Evolutionary conservation across 2,113 vertebrate species (phyloP), one percentile per base, ranked within the genome.

Genomic region (Tragelaphus scriptus): DNA sequence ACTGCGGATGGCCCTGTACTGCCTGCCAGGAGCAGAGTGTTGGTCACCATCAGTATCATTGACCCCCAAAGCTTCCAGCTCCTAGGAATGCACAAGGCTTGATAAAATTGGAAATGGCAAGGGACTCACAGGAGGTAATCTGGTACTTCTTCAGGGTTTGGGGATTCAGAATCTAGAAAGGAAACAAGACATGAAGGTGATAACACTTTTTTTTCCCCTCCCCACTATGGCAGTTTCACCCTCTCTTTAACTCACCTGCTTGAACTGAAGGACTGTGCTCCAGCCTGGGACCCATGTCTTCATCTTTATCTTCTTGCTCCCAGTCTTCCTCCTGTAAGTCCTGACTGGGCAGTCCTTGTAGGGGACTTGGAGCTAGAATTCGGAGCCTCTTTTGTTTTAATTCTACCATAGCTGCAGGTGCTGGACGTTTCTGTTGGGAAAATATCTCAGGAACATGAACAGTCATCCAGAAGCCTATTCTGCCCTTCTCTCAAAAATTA

Each of bases 71-170:
- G 44, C 30, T 47, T 51, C 75, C n/a, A 68, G 32, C 30, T 77
- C 86, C 6, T 2, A 6, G 30, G 28, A 85, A 63, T 30, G 16
- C 16, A 89, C 12, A 95, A 87, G 56, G 28, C 23, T 44, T 88
- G 59, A 97, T 90, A 88, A 95, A 75, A 88, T 32, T 89, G 23
- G 53, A 75, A 97, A 77, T 86, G 59, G 68, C 51, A 95, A n/a
- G 21, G 53, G 75, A 99, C 99, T 99, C 98, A 99, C 99, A 98
- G 97, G 96, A 99, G 97, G 98, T 99, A 99, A 96, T 99, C 99
- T 0, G 98, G 99, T 94, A 99, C 98, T 68, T 99, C 99, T 79
- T 98, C 98, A 32, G 97, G 95, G 87, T 97, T 97, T 84, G 93
- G 97, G 32, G 85, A 97, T 68, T 98, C 82, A 96, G 94, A 95